A percentile compares a stretch with the other conserved stretches of the same genome.
Evolutionary conservation across 2,113 vertebrate genomes (phyloP).

Genomic region (Lethenteron camtschaticum): DNA sequence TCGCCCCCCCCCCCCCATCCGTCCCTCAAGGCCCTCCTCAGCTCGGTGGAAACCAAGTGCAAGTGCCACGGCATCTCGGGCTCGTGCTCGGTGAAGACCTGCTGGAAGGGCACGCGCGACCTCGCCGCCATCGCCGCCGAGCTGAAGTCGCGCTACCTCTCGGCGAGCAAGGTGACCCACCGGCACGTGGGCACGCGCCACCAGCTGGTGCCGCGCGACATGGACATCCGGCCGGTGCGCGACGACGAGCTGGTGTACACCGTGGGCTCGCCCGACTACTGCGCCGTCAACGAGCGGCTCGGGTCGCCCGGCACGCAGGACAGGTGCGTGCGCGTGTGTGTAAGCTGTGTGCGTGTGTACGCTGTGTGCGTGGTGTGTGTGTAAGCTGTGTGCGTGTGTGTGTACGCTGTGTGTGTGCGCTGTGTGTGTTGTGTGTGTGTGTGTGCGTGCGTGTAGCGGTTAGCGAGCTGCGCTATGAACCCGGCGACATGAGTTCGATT

Average conservation of each 20-base stretch:
- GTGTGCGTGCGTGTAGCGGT: neutral
- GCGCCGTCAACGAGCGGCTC: slow-evolving; percentile 65
- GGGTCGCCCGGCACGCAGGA: slow-evolving; percentile 83
- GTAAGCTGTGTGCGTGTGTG: neutral
- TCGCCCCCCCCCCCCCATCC: slow-evolving; percentile 16
- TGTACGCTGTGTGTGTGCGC: neutral
- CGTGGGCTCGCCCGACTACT: slow-evolving; percentile 86
- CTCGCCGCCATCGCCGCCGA: slow-evolving; percentile 64
- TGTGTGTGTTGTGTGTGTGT: neutral
- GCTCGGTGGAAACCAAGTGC: slow-evolving; percentile 82
- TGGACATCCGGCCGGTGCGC: slow-evolving; percentile 72
- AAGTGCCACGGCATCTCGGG: slow-evolving; percentile 95
- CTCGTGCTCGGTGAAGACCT: slow-evolving; percentile 91
- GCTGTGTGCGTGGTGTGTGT: too few relatives aligned
- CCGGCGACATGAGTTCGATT: too few relatives aligned
- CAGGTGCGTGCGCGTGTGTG: slow-evolving; percentile 32
- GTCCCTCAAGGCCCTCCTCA: slow-evolving; percentile 39
- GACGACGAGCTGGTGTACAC: slow-evolving; percentile 90
- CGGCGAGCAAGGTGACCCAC: slow-evolving; percentile 83
- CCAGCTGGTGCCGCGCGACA: slow-evolving; percentile 91
- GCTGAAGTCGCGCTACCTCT: slow-evolving; percentile 83
- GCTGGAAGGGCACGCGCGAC: slow-evolving; percentile 85
- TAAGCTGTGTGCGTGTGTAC: too few relatives aligned
- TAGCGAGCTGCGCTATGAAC: too few relatives aligned
- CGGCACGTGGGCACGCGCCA: slow-evolving; percentile 80